Evolutionary conservation across 2,888 invertebrate species (phyloP), one percentile per base, ranked within the genome.

Genomic region (Schrankia costaestrigalis): DNA sequence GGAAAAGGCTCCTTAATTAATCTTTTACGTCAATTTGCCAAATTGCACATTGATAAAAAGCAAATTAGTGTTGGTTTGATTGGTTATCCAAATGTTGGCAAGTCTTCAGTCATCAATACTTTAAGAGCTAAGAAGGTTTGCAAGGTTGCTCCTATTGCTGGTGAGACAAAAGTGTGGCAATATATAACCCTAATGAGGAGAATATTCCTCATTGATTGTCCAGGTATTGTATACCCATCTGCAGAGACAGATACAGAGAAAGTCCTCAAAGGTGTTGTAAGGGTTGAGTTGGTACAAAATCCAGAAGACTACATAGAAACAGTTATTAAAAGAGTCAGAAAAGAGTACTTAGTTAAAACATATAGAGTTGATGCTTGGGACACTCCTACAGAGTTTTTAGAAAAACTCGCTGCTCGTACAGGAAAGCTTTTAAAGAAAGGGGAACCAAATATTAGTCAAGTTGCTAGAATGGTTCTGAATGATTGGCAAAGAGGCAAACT

Each of bases 11-110:
- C 98, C 0, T 89, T 99, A 3, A 99, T 99, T 35, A 98, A 97
- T 82, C 88, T 99, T 17, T 87, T 99, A 23, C 90, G 99, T 11
- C 99, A 99, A 74, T 96, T 99, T 85, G 95, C 92, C 1, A 98
- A 98, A 80, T 87, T 99, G 8, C 99, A 99, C 67, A 89, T 93
- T 39, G 99, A 99, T 71, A 97, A 97, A 71, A 98, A 98, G 67
- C 99, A 99, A 88, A 99, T 99, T 41, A 98, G 97, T 72, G 97
- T 99, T 28, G 99, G 99, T 1, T 95, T 99, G 55, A 97, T 99
- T 71, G 99, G 99, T 0, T 99, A 99, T 77, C 99, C 99, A 1
- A 99, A 99, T 88, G 97, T 97, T 3, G 99, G 99, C 0, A 99
- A 99, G 82, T 98, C 98, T 44, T 99, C 99, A 1, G 93, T 99